These are phyloP conservation scores for Cichladusa arquata DNA, from an alignment of 2,113 vertebrate genomes.

Conservation along the genomic window DNA sequence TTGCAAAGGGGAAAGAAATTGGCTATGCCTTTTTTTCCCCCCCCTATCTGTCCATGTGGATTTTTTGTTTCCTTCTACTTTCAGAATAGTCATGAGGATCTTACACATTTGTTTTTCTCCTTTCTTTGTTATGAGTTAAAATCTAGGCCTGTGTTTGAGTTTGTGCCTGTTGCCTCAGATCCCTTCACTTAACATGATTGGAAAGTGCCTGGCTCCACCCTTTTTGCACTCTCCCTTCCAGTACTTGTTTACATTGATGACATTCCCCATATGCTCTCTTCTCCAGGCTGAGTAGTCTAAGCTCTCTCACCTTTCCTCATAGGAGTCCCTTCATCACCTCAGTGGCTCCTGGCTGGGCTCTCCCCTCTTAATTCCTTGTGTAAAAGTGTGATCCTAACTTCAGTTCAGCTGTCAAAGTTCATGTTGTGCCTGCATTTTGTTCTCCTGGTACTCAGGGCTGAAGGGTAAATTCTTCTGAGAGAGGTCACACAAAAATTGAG, in stretches of 20 bases:
- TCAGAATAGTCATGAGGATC: not conserved
- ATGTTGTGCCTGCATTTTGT: fast-evolving
- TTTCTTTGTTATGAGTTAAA: not conserved
- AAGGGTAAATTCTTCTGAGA: not conserved
- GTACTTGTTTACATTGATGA: not conserved
- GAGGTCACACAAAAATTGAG: not conserved
- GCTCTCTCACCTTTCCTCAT: not conserved
- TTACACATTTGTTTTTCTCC: not conserved
- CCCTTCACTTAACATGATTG: not conserved
- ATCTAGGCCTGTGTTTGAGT: not conserved
- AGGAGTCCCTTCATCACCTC: not conserved
- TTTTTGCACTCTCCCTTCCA: not conserved
- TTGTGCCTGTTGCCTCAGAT: not conserved
- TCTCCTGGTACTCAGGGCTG: not conserved
- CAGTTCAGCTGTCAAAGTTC: not conserved
- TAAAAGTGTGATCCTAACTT: not conserved
- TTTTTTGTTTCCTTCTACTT: not conserved
- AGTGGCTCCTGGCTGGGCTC: not conserved
- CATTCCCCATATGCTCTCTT: not conserved
- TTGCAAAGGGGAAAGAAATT: not conserved
- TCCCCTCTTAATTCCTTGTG: not conserved
- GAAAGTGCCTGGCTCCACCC: not conserved
- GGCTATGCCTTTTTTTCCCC: not conserved
- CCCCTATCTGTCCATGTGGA: not conserved
- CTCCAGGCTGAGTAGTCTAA: not conserved